Percentiles rank a stretch among this genome's conserved stretches.
phyloP scores from a whole-genome alignment of 2,797 vertebrate species.

The Rhinogobio ventralis region DNA sequence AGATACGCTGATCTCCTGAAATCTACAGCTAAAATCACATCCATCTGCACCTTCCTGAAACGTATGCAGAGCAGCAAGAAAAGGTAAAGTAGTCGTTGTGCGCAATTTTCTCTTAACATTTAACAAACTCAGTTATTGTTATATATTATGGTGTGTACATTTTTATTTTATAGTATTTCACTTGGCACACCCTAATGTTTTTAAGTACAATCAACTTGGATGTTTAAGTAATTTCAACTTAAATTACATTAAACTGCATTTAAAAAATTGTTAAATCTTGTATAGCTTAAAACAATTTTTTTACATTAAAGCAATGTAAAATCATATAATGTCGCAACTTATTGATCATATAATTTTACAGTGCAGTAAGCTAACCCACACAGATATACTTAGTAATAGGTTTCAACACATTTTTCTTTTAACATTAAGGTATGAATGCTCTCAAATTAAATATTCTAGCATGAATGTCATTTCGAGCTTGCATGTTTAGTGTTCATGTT shows the following conservation, averaged over 20 bases:
- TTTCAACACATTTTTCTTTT: background rate
- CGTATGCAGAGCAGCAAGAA: slow-evolving; percentile 76
- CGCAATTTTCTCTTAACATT: background rate
- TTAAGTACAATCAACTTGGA: no score
- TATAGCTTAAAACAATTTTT: no score
- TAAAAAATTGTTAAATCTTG: no score
- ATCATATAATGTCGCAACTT: no score
- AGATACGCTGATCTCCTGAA: slow-evolving; percentile 79
- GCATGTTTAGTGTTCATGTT: background rate
- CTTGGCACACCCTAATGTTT: no score
- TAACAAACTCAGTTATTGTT: background rate
- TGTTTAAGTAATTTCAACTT: no score
- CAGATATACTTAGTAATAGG: background rate
- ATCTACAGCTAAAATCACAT: slow-evolving; percentile 80
- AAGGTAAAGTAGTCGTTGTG: slow-evolving; percentile 65
- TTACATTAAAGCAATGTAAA: no score
- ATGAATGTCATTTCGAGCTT: background rate
- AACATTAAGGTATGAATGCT: background rate
- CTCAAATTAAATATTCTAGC: background rate
- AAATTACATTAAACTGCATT: no score
- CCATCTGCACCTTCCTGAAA: slow-evolving; percentile 76
- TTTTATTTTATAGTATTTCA: background rate
- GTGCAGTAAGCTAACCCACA: background rate
- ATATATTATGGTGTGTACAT: background rate
- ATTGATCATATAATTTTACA: no score